phyloP scores from a whole-genome alignment of 2,888 invertebrate species.

The Germaria angustata region DNA sequence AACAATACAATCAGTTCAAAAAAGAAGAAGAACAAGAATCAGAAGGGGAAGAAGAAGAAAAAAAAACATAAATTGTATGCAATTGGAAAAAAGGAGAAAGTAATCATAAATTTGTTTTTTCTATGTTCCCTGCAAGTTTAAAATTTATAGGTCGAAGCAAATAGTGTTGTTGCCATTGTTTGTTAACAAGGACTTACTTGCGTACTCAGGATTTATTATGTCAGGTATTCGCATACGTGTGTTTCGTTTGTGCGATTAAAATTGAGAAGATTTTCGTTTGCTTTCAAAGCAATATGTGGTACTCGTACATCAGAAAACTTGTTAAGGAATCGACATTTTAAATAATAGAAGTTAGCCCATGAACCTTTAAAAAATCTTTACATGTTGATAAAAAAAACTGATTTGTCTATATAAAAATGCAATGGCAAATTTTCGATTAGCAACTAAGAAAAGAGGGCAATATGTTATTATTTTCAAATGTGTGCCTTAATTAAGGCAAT shows the following conservation, averaged over 20 bases:
- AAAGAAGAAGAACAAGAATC: not conserved
- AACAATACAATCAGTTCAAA: conserved; percentile 15
- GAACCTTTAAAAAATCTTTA: no score
- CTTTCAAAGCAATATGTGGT: not conserved
- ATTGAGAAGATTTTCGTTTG: not conserved
- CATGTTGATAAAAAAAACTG: no score
- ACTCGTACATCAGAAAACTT: not conserved
- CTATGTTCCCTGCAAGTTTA: not conserved
- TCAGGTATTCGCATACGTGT: conserved; percentile 32
- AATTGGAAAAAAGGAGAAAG: not conserved
- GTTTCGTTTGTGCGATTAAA: conserved; percentile 46
- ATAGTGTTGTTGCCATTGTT: not conserved
- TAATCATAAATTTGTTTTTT: not conserved
- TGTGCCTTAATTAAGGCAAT: no score
- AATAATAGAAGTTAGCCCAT: not conserved
- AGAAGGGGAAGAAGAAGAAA: not conserved
- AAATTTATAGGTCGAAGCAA: conserved; percentile 34
- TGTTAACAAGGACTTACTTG: conserved; percentile 13
- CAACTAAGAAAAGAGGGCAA: no score
- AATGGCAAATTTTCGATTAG: no score
- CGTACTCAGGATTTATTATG: conserved; percentile 37
- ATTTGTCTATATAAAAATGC: no score
- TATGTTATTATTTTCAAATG: no score
- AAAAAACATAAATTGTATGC: not conserved
- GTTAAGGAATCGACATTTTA: not conserved